Base-by-base conservation (phyloP, 2,888 invertebrate species). In the Platycnemis pennipes region DNA sequence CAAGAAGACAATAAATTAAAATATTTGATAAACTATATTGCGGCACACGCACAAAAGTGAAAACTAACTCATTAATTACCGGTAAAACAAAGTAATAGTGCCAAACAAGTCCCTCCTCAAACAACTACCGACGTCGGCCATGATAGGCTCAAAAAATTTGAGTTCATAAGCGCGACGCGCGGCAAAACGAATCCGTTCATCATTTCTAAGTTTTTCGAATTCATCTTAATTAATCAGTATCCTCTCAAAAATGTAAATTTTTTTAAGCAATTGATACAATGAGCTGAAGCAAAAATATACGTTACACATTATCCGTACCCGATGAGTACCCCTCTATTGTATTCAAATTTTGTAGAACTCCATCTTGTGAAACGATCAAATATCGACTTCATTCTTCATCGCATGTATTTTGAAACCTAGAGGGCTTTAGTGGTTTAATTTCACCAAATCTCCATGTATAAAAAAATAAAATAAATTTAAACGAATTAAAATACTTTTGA, bases 71-170 rank as follows among this genome's bases (percentile, higher is more conserved):
- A 44, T 56, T 44, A 56, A 44, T 91, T 91, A 91, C 91, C 91
- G n/a, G 69, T 91, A n/a, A 16, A 44, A 91, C 91, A 91, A 44
- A n/a, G 63, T 63, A 91, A 69, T 26, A 44, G 37, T 44, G 63
- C 44, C 94, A 94, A 94, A 91, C 46, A 69, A 88, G 77, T 94
- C 94, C 94, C 94, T 94, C 94, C 94, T 94, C 94, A 94, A 94
- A 94, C 95, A 95, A 95, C 94, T 94, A 94, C 94, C 94, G 94
- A 95, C 95, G 95, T 95, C 95, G 95, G 95, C 95, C 95, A 95
- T 95, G 94, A 94, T 95, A 95, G 94, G 95, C 95, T 95, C 95
- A 95, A 95, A 95, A 95, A 95, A 95, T 94, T 95, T 94, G 95
- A 94, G 88, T 94, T 87, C 88, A 94, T 31, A 85, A 94, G 88